A percentile compares a stretch with the other conserved stretches of the same genome.
Conservation (phyloP, 2,888 invertebrate species). For the Drosophila robusta region DNA sequence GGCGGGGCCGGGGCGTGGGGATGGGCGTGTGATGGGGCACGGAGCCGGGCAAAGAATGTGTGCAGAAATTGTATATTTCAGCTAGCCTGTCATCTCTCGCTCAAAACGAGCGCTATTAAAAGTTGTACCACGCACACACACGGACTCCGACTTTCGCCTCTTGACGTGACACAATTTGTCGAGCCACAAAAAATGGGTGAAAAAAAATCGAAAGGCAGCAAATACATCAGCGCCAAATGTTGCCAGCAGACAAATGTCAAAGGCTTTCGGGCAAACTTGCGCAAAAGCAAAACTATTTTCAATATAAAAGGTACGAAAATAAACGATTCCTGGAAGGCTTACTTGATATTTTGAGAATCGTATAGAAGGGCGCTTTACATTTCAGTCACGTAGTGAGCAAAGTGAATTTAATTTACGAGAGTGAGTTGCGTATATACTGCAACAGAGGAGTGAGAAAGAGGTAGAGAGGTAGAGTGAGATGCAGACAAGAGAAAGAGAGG, state of each 20-base stretch:
- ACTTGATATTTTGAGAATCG: slow-evolving; percentile 8
- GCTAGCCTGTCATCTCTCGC: slow-evolving; percentile 20
- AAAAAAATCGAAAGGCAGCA: neutral
- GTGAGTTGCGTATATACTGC: too few species aligned
- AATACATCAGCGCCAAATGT: slow-evolving; percentile 47
- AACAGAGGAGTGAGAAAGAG: neutral
- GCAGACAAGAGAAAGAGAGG: neutral
- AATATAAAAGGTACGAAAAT: too few species aligned
- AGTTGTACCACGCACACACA: slow-evolving; percentile 16
- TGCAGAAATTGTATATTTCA: slow-evolving; percentile 42
- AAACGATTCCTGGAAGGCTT: neutral
- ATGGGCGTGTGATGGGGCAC: neutral
- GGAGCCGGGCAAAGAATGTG: neutral
- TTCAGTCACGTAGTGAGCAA: too few species aligned
- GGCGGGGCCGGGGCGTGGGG: too few species aligned
- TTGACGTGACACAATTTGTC: too few species aligned
- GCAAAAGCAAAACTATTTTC: neutral
- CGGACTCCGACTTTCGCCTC: neutral
- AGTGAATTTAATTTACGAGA: too few species aligned
- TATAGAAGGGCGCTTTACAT: neutral
- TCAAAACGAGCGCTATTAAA: slow-evolving; percentile 50
- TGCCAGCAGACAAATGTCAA: slow-evolving; percentile 46
- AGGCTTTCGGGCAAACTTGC: slow-evolving; percentile 13
- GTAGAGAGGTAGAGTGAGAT: neutral
- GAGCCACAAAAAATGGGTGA: too few species aligned